Evolutionary conservation across 2,888 invertebrate genomes (phyloP).

Genomic region (Drosophila mimica): DNA sequence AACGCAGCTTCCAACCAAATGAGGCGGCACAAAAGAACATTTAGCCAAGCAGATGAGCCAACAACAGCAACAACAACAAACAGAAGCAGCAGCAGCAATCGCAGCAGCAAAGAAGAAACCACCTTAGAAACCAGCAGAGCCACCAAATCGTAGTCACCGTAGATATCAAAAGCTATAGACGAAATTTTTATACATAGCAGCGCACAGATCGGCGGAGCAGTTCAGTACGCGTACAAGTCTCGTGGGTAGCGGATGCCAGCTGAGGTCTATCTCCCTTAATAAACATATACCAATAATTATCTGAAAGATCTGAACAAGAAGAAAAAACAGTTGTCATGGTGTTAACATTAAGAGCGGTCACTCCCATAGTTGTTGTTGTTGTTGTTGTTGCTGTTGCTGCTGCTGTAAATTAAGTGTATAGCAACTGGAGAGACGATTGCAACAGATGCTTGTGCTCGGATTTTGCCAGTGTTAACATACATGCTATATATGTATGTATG

Average conservation of each 20-base stretch:
- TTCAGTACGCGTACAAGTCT: constrained; percentile 85
- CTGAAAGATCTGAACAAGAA: constrained; percentile 26
- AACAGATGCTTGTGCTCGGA: constrained; percentile 64
- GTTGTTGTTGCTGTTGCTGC: constrained; percentile 45
- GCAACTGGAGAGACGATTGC: constrained; percentile 57
- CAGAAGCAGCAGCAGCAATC: background rate
- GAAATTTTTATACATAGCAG: constrained; percentile 84
- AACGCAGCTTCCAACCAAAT: constrained; percentile 53
- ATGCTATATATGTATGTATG: background rate
- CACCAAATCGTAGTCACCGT: background rate
- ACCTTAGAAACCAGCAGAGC: background rate
- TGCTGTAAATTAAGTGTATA: constrained; percentile 64
- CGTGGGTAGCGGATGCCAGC: constrained; percentile 84
- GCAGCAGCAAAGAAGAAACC: constrained; percentile 14
- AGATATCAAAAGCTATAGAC: constrained; percentile 52
- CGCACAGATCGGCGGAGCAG: constrained; percentile 78
- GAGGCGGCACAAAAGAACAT: constrained; percentile 66
- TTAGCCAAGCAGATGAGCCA: constrained; percentile 47
- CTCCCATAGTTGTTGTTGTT: constrained; percentile 41
- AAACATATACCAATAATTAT: constrained; percentile 33
- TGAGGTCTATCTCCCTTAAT: constrained; percentile 64
- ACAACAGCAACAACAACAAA: constrained; percentile 10
- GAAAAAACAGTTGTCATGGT: constrained; percentile 71
- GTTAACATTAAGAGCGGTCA: constrained; percentile 68
- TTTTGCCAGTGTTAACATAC: constrained; percentile 20